A percentile compares a stretch with the other conserved stretches of the same genome.
Conservation (phyloP, 2,888 invertebrate genomes). For the Lampropteryx suffumata region DNA sequence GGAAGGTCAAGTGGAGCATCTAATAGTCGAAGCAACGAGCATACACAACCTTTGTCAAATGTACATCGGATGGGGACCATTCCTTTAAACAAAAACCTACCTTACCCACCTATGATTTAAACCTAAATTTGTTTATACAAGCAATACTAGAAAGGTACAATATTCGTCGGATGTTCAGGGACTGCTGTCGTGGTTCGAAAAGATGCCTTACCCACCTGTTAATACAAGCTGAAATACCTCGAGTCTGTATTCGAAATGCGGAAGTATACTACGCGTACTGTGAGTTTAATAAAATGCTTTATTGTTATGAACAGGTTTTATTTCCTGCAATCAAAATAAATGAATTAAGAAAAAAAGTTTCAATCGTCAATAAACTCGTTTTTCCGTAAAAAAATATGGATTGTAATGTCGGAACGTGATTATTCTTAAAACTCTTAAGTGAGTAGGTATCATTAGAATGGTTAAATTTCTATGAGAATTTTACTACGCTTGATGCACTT, state of each 20-base stretch:
- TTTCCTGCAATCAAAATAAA: constrained; percentile 18
- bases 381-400: not conserved
- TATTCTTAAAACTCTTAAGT: too few relatives aligned
- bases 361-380: not conserved
- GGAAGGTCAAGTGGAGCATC: constrained; percentile 96
- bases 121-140: constrained; percentile 67
- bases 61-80: constrained; percentile 98
- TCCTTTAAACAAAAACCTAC: constrained; percentile 78
- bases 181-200: constrained; percentile 85
- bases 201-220: constrained; percentile 17
- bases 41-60: constrained; percentile 95
- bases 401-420: not conserved
- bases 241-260: constrained; percentile 25
- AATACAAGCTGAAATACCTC: constrained; percentile 7
- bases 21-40: constrained; percentile 96
- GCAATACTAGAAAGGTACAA: constrained; percentile 91
- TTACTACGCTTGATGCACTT: too few relatives aligned
- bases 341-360: not conserved
- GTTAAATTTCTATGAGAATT: too few relatives aligned
- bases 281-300: constrained; percentile 26
- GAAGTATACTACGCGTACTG: constrained; percentile 20
- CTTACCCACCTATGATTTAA: constrained; percentile 16
- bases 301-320: constrained; percentile 26
- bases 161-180: constrained; percentile 92
- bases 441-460: too few relatives aligned